Base-by-base conservation (phyloP, 2,888 invertebrate species). In the Stictocephala bisonia region DNA sequence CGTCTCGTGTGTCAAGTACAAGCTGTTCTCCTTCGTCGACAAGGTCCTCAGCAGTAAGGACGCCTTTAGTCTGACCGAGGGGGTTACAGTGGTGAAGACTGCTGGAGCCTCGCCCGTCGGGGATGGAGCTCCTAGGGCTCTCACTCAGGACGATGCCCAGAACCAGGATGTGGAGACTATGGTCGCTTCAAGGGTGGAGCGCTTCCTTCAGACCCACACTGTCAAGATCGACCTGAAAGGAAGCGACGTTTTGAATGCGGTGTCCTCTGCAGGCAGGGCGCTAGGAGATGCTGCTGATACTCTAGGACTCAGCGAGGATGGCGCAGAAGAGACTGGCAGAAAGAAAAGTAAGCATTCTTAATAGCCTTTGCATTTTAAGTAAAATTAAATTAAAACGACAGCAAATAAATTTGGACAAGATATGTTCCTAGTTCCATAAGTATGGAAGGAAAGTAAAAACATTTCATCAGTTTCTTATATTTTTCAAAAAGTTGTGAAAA, bases 161-260 rank as follows among this genome's bases (percentile, higher is more conserved):
- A 79, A 77, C 35, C 72, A 81, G 40, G 85, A 86, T 74, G 85
- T 91, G 74, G 91, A 91, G 81, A 86, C 89, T 11, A 82, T 91
- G 79, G 84, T 91, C 73, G 84, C 90, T 79, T 88, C 87, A 79
- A 89, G 93, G 78, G 85, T 94, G 77, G 90, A 92, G 81, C 88
- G 89, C 75, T 95, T 94, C 86, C 85, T 95, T 74, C 90, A 90
- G 81, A 89, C 92, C 0, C 94, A 94, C 85, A 91, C 93, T 24
- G 87, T 95, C 79, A 92, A 93, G 83, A 90, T 95, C 60, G 93
- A 95, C 84, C 86, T 95, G 76, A 94, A 94, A 84, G 94, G 94
- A 75, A 89, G 90, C 79, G 94, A 95, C 82, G 91, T 95, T 72
- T 88, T 94, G 11, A 91, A 91, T 80, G 91, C 93, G 22, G 92